A percentile compares a stretch with the other conserved stretches of the same genome.
These are phyloP conservation scores for Athrips mouffetella DNA, from an alignment of 2,888 invertebrate species.

Conservation along the genomic window DNA sequence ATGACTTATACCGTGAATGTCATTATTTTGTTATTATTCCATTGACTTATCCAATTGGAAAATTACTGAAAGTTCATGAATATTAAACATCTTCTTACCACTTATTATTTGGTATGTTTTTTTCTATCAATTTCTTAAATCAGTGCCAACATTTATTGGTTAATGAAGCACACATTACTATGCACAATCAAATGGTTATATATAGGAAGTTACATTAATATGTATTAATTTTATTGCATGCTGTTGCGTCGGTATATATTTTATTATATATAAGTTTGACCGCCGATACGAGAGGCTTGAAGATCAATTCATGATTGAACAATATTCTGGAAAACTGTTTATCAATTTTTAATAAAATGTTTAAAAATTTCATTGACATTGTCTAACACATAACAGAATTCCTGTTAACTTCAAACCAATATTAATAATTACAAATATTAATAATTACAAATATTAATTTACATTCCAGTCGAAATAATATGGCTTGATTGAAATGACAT, in stretches of 20 bases:
- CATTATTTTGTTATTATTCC: too few species aligned
- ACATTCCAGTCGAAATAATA: too few species aligned
- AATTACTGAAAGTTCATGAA: too few species aligned
- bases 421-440: too few species aligned
- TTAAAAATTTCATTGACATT: too few species aligned
- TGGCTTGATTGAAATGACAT: too few species aligned
- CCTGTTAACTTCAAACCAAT: too few species aligned
- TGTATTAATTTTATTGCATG: conserved; percentile 69
- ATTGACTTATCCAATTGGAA: too few species aligned
- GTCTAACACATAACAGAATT: too few species aligned
- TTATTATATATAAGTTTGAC: conserved; percentile 45
- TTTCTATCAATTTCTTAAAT: conserved; percentile 1
- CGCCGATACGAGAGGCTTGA: conserved; percentile 12
- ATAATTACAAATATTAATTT: too few species aligned
- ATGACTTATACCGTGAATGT: background rate
- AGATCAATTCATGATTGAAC: background rate
- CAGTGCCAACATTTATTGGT: conserved; percentile 49
- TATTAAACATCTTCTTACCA: too few species aligned
- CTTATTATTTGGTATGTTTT: conserved; percentile 3
- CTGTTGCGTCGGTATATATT: conserved; percentile 70
- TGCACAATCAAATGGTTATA: conserved; percentile 58
- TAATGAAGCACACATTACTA: conserved; percentile 52
- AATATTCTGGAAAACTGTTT: background rate
- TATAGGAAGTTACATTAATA: conserved; percentile 58
- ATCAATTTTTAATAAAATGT: too few species aligned